Evolutionary conservation across 2,797 vertebrate genomes (phyloP).

Genomic region (Argentina silus): DNA sequence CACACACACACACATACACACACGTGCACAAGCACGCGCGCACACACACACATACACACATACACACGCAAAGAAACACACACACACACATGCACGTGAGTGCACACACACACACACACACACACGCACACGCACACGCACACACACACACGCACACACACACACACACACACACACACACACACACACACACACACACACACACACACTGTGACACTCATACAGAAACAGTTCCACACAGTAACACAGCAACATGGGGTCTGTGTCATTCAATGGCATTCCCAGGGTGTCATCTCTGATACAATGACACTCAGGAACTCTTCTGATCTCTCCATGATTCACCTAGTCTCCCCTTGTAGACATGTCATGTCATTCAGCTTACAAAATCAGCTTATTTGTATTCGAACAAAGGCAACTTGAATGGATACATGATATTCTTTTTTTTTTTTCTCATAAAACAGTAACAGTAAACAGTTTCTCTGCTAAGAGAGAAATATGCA

Average conservation of each 20-base stretch:
- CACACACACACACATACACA: neutral
- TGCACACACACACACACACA: constrained; percentile 1
- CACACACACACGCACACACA: neutral
- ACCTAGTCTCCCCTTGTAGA: neutral
- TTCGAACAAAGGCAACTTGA: too few relatives aligned
- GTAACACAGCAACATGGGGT: neutral
- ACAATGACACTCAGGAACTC: too few relatives aligned
- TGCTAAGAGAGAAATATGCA: too few relatives aligned
- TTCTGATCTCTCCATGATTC: neutral
- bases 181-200: constrained; percentile 27
- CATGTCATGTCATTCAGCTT: neutral
- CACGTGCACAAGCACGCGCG: neutral
- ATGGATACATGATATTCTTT: too few relatives aligned
- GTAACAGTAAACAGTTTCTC: too few relatives aligned
- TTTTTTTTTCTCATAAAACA: too few relatives aligned
- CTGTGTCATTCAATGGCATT: constrained; percentile 43
- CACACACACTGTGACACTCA: constrained; percentile 14
- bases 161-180: neutral
- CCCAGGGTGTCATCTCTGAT: constrained; percentile 44
- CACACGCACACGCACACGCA: neutral
- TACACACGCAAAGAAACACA: constrained; percentile 36
- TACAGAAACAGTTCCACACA: constrained; percentile 13
- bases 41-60: constrained; percentile 30
- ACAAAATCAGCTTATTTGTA: too few relatives aligned
- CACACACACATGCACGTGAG: neutral